Evolutionary conservation across 2,113 vertebrate species (phyloP).

Genomic region (Tringa solitaria): DNA sequence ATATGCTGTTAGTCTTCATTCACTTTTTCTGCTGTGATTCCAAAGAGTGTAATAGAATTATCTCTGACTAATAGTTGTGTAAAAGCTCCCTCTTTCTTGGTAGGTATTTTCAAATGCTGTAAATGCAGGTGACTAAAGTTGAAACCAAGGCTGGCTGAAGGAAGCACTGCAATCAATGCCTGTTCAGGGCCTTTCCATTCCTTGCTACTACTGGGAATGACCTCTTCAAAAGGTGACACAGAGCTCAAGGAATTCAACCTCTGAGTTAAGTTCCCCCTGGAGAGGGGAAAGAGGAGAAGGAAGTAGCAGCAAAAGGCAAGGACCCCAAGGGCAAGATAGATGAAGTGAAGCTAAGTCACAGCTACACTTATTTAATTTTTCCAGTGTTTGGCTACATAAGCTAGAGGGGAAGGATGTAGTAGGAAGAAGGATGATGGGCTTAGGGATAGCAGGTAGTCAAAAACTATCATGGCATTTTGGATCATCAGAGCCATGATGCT

Average conservation of each 20-base stretch:
- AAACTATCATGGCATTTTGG: background rate
- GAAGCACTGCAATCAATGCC: fast-evolving
- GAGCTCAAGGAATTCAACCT: background rate
- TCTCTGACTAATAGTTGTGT: background rate
- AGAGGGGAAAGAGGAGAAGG: background rate
- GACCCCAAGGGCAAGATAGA: background rate
- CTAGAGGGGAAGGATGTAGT: background rate
- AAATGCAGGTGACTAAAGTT: background rate
- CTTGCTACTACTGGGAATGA: background rate
- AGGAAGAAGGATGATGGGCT: background rate
- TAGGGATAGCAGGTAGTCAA: background rate
- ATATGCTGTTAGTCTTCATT: background rate
- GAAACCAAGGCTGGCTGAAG: background rate
- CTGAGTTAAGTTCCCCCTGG: background rate
- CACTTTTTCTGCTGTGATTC: background rate
- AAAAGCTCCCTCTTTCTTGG: background rate
- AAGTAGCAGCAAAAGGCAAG: background rate
- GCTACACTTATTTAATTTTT: background rate
- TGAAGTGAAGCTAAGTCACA: background rate
- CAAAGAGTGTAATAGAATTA: background rate
- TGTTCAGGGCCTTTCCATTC: background rate
- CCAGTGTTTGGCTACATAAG: background rate
- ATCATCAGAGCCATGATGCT: background rate
- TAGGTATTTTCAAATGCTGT: background rate
- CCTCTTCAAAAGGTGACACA: background rate